phyloP scores from a whole-genome alignment of 2,113 vertebrate genomes.

The Sula dactylatra region DNA sequence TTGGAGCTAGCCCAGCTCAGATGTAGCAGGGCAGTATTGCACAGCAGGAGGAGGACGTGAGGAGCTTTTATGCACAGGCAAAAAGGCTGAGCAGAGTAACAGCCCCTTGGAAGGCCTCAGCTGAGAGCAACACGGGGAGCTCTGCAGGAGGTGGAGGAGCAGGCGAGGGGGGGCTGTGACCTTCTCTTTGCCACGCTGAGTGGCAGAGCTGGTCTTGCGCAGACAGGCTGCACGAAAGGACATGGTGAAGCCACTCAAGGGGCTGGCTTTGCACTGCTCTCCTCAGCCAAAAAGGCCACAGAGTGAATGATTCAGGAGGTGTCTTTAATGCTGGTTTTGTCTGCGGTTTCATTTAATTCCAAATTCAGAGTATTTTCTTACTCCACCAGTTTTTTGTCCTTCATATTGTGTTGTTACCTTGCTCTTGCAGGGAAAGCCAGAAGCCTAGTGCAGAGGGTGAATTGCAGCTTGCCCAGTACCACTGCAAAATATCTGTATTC shows the following conservation, averaged over 20 bases:
- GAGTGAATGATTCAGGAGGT: not conserved
- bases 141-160: not conserved
- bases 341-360: not conserved
- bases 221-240: fast-evolving
- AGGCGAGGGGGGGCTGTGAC: not conserved
- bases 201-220: not conserved
- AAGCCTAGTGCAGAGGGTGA: not conserved
- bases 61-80: not conserved
- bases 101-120: not conserved
- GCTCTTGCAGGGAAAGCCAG: not conserved
- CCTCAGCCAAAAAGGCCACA: not conserved
- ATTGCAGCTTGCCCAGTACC: not conserved
- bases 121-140: not conserved
- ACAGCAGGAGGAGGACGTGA: not conserved
- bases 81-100: not conserved
- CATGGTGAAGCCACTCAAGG: not conserved
- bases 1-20: not conserved
- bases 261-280: not conserved
- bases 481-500: fast-evolving
- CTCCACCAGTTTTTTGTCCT: not conserved
- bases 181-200: not conserved
- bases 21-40: not conserved
- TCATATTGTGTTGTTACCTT: not conserved
- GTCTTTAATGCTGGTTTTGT: not conserved
- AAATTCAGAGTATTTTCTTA: not conserved